A percentile compares a stretch with the other conserved stretches of the same genome.
Evolutionary conservation across 2,797 vertebrate species (phyloP).

Genomic region (Ceyx erithaca): DNA sequence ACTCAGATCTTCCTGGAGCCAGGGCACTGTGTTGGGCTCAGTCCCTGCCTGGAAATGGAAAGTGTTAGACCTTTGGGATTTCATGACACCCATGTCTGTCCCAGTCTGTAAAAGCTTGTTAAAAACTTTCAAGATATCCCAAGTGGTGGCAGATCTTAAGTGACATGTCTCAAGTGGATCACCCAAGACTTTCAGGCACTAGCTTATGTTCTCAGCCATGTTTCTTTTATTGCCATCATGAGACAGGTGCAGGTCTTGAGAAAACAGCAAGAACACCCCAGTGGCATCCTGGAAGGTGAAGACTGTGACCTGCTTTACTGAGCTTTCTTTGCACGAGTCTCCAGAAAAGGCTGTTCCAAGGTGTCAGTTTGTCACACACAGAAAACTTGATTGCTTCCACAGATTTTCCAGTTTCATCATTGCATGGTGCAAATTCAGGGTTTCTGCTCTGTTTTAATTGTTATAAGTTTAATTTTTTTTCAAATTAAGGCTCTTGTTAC

Average conservation of each 20-base stretch:
- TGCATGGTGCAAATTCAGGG: neutral
- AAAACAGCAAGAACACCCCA: neutral
- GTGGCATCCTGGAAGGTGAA: neutral
- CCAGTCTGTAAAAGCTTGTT: neutral
- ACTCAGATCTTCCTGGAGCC: constrained; percentile 32
- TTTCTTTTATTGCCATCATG: neutral
- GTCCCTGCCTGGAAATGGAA: neutral
- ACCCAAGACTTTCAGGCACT: neutral
- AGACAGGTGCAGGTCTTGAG: neutral
- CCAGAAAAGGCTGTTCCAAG: neutral
- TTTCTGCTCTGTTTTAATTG: neutral
- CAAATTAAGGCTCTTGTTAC: neutral
- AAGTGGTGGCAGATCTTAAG: neutral
- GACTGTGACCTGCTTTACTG: neutral
- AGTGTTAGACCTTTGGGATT: neutral
- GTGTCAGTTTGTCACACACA: neutral
- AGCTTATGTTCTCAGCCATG: neutral
- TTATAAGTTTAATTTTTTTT: neutral
- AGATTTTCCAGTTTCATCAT: neutral
- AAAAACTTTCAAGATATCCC: neutral
- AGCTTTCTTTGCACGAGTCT: neutral
- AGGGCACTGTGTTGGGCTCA: neutral
- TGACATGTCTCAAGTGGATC: neutral
- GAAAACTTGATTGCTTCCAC: neutral
- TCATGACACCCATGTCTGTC: neutral